A percentile compares a stretch with the other conserved stretches of the same genome.
Conservation (phyloP, 2,797 vertebrate species). For the Oryzias dopingdopingensis region DNA sequence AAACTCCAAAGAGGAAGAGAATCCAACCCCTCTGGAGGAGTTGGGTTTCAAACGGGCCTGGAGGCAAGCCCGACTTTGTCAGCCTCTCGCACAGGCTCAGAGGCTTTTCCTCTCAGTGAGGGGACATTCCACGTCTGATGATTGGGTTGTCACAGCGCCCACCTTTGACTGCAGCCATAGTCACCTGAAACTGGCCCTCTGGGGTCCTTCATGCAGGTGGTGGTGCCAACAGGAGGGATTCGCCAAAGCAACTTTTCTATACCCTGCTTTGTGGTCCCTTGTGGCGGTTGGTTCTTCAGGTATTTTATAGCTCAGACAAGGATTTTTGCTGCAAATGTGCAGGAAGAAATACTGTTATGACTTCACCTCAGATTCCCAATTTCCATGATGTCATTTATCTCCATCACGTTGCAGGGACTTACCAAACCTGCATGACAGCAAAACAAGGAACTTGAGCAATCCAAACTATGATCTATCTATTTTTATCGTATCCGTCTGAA, state of each 20-base stretch:
- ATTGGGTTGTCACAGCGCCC: too few species aligned
- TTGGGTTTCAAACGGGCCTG: too few species aligned
- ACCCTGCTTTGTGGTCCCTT: conserved; percentile 41
- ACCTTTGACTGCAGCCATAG: too few species aligned
- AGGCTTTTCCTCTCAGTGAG: too few species aligned
- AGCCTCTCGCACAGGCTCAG: too few species aligned
- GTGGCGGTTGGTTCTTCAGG: conserved; percentile 34
- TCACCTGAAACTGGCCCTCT: too few species aligned
- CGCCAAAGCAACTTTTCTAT: conserved; percentile 20
- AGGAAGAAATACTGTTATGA: conserved; percentile 29
- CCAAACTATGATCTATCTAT: conserved; percentile 6
- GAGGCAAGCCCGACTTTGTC: too few species aligned
- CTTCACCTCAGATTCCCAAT: conserved; percentile 29
- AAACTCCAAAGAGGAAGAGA: background rate
- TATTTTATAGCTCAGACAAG: conserved; percentile 48
- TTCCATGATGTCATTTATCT: conserved; percentile 54
- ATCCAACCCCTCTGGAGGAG: background rate
- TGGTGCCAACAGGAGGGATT: too few species aligned
- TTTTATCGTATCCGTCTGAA: conserved; percentile 13
- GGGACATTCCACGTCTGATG: too few species aligned
- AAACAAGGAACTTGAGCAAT: conserved; percentile 11
- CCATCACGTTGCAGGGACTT: conserved; percentile 29
- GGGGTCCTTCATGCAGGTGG: too few species aligned
- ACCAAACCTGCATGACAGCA: conserved; percentile 12
- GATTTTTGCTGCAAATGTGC: conserved; percentile 54